These are phyloP conservation scores for Chanos chanos DNA, from an alignment of 2,797 vertebrate genomes.

Conservation along the genomic window DNA sequence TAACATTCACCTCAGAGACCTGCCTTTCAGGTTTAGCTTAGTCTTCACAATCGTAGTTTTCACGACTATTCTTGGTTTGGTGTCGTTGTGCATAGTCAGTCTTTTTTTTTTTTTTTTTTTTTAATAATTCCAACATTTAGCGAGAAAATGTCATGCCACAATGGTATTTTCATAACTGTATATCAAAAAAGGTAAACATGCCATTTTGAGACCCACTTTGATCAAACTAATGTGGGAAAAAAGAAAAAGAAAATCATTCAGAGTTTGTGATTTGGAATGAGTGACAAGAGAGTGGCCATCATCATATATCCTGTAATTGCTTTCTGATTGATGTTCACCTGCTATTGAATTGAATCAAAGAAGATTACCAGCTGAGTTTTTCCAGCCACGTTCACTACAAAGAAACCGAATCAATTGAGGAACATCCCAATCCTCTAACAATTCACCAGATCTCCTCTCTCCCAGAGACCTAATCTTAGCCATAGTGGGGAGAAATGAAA, in stretches of 20 bases:
- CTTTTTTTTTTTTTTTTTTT: conserved; percentile 22
- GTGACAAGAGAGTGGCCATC: conserved; percentile 38
- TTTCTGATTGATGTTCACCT: conserved; percentile 44
- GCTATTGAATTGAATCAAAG: conserved; percentile 41
- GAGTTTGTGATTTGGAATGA: conserved; percentile 27
- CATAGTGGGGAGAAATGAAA: conserved; percentile 12
- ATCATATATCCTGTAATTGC: conserved; percentile 44
- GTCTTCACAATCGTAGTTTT: conserved; percentile 23
- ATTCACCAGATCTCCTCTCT: conserved; percentile 27
- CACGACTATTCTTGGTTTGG: conserved; percentile 9
- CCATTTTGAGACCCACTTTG: conserved; percentile 25
- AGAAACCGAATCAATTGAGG: conserved; percentile 40
- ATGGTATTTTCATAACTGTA: conserved; percentile 29
- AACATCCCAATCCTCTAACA: conserved; percentile 25
- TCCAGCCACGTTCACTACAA: conserved; percentile 23
- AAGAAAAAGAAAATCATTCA: conserved; percentile 33
- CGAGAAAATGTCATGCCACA: conserved; percentile 6
- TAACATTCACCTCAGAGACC: conserved; percentile 29
- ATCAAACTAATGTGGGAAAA: conserved; percentile 35
- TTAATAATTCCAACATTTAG: conserved; percentile 22
- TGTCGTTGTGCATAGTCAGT: neutral
- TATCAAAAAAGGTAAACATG: conserved; percentile 31
- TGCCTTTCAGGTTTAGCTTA: conserved; percentile 27
- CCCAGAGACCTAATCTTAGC: conserved; percentile 32
- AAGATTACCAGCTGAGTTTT: conserved; percentile 37